Evolutionary conservation across 35 echinoderm and acorn worm species (phyloP).

Genomic region (Hemicentrotus pulcherrimus): DNA sequence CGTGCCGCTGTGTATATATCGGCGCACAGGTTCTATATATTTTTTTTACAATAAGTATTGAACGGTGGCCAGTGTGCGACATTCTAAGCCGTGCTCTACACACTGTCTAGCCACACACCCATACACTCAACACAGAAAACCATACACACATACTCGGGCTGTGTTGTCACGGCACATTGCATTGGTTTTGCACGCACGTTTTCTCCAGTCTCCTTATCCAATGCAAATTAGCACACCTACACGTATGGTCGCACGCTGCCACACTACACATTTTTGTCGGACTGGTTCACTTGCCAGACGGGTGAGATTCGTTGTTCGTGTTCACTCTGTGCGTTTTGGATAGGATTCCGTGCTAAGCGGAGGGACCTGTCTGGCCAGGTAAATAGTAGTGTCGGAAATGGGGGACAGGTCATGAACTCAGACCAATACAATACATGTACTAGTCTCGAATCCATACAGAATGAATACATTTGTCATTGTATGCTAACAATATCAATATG

Average conservation of each 20-base stretch:
- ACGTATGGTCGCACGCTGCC: slow-evolving; percentile 51
- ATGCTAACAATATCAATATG: too few relatives aligned
- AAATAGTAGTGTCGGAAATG: slow-evolving; percentile 24
- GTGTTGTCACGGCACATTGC: background rate
- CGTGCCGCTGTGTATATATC: background rate
- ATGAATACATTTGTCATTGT: background rate
- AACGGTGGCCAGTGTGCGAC: slow-evolving; percentile 26
- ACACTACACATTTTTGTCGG: slow-evolving; percentile 41
- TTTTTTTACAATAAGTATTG: background rate
- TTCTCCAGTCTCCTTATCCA: background rate
- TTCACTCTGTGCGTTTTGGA: background rate
- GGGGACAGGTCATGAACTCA: slow-evolving; percentile 32
- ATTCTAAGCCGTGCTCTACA: slow-evolving; percentile 47
- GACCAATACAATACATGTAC: background rate
- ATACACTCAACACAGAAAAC: background rate
- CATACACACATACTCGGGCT: background rate
- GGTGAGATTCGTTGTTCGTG: slow-evolving; percentile 19
- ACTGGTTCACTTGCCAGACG: slow-evolving; percentile 7
- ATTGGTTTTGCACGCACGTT: slow-evolving; percentile 19
- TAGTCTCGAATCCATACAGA: background rate
- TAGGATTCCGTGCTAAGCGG: slow-evolving; percentile 4
- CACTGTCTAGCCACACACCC: slow-evolving; percentile 13
- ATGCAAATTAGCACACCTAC: slow-evolving; percentile 57
- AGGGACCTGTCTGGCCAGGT: slow-evolving; percentile 17
- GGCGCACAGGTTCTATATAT: slow-evolving; percentile 17